A percentile compares a stretch with the other conserved stretches of the same genome.
Conservation (phyloP, 2,888 invertebrate genomes). For the Drosophila niveifrons region DNA sequence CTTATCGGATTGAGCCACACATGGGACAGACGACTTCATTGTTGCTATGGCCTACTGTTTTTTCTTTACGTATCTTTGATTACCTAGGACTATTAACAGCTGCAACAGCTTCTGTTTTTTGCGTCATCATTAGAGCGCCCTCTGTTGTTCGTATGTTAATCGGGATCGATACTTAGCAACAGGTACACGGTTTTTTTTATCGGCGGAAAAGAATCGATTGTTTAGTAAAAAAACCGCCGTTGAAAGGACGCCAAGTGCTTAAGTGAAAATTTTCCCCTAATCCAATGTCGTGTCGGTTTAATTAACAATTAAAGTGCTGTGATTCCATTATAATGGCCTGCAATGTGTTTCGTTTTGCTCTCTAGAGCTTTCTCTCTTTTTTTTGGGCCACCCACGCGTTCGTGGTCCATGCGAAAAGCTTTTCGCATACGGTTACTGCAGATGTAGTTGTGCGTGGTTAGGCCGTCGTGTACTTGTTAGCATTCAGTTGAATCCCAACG, state of each 20-base stretch:
- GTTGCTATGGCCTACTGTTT: too few species aligned
- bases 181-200: not conserved
- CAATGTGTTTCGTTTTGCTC: constrained; percentile 26
- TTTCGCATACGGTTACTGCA: constrained; percentile 40
- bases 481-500: constrained; percentile 79
- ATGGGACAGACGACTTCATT: too few species aligned
- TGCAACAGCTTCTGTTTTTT: too few species aligned
- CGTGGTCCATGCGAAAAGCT: constrained; percentile 59
- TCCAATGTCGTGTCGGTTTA: not conserved
- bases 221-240: not conserved
- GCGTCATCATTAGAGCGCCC: not conserved
- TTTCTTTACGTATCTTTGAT: too few species aligned
- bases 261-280: not conserved
- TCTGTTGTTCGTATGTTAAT: not conserved
- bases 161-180: not conserved
- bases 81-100: too few species aligned
- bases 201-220: not conserved
- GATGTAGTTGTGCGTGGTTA: constrained; percentile 63
- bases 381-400: constrained; percentile 55
- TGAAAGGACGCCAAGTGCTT: not conserved
- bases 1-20: too few species aligned
- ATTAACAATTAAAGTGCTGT: not conserved
- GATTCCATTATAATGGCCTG: constrained; percentile 24
- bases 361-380: constrained; percentile 57
- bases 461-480: constrained; percentile 64